Base-by-base conservation (phyloP, 2,888 invertebrate species). In the Lypha dubia region DNA sequence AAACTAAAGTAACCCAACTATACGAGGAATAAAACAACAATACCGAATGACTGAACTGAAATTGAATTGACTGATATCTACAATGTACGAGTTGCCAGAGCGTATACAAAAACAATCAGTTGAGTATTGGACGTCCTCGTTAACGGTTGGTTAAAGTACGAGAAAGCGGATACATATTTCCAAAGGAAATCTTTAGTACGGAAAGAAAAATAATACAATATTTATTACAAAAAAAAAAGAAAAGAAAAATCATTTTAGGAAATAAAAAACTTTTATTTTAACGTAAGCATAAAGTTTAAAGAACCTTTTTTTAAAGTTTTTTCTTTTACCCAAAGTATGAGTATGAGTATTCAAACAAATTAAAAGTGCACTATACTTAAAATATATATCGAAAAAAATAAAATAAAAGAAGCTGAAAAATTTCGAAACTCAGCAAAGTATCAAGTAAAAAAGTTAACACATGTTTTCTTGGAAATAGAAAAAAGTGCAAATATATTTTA, bases 101-200 rank as follows among this genome's bases (percentile, higher is more conserved):
- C 46, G 44, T 49, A 41, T 49, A 32, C 28, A 70, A 63, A 67
- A 87, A 35, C 11, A 86, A 86, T 90, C 88, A 90, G 91, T 90
- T 89, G 91, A 90, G 89, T 87, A 88, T 89, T 89, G 90, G 88
- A 90, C 90, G 90, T 90, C 90, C 89, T 90, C 90, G 88, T 88
- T 89, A 89, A 87, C 89, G 90, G 90, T 90, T 89, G 82, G 74
- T 71, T 79, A 65, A 44, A 73, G 67, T 65, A 53, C 53, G 74
- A 70, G 68, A 82, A 87, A 86, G 80, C 68, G 85, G 86, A 73
- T 83, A 70, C 32, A 17, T 67, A 44, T 65, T 38, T 46, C 20
- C 9, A 49, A 20, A 41, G 3, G 5, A n/a, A 51, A 75, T 17
- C 15, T 17, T 22, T 51, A 68, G 38, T 56, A 67, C 38, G 15